Percentiles rank a stretch among this genome's conserved stretches.
These are phyloP conservation scores for Diplazon laetatorius DNA, from an alignment of 2,888 invertebrate genomes.

Conservation along the genomic window DNA sequence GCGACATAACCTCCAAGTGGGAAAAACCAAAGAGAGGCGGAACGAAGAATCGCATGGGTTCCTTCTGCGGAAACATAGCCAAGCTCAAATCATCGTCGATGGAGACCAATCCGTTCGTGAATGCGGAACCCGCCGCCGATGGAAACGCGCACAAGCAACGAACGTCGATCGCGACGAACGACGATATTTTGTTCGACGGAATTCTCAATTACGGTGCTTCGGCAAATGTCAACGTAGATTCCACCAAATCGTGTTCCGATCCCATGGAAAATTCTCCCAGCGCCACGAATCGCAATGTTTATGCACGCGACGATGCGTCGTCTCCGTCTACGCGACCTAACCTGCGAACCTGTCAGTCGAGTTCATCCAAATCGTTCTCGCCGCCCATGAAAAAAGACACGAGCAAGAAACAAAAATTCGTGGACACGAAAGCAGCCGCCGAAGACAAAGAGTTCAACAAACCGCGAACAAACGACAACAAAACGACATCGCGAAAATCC, in stretches of 20 bases:
- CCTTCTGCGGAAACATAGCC: conserved; percentile 65
- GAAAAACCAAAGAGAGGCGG: conserved; percentile 61
- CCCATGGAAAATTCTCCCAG: background rate
- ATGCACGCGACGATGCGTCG: too few species aligned
- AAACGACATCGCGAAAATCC: conserved; percentile 36
- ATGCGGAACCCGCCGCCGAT: background rate
- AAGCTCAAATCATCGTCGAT: conserved; percentile 59
- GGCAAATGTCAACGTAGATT: background rate
- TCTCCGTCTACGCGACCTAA: background rate
- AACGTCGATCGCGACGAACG: background rate
- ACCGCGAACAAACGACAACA: too few species aligned
- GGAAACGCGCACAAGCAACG: background rate
- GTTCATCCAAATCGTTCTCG: background rate
- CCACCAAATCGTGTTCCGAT: background rate
- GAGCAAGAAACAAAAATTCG: conserved; percentile 3
- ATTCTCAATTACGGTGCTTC: conserved; percentile 10
- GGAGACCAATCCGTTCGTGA: background rate
- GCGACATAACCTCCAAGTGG: conserved; percentile 51
- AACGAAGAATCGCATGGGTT: conserved; percentile 64
- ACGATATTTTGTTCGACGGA: conserved; percentile 4
- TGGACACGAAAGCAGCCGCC: conserved; percentile 17
- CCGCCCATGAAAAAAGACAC: background rate
- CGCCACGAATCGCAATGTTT: too few species aligned
- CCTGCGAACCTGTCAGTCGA: background rate
- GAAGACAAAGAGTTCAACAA: conserved; percentile 18